These are phyloP conservation scores for Apogon hyalosoma DNA, from an alignment of 2,797 vertebrate species.

Conservation along the genomic window DNA sequence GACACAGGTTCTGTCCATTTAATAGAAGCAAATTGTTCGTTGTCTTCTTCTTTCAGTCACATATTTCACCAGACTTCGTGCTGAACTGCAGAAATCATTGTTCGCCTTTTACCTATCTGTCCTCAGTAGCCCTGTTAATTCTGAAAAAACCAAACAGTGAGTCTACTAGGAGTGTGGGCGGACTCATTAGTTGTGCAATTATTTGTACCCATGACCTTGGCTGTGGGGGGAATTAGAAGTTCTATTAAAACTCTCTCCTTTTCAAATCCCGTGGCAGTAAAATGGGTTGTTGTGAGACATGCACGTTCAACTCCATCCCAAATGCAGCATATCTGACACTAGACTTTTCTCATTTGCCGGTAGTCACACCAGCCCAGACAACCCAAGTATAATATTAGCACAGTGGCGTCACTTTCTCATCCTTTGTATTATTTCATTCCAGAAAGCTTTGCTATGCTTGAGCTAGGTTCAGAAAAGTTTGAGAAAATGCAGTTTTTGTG, in stretches of 20 bases:
- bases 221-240: background rate
- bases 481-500: too few relatives aligned
- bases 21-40: background rate
- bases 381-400: slow-evolving; percentile 4
- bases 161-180: slow-evolving; percentile 30
- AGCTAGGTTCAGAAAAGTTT: too few relatives aligned
- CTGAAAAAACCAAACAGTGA: slow-evolving; percentile 13
- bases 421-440: too few relatives aligned
- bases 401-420: background rate
- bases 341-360: slow-evolving; percentile 4
- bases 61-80: background rate
- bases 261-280: slow-evolving; percentile 7
- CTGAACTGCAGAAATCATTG: background rate
- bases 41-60: background rate
- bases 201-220: slow-evolving; percentile 44
- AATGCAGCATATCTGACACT: background rate
- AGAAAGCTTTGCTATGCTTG: too few relatives aligned
- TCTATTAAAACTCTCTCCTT: slow-evolving; percentile 26
- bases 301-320: background rate
- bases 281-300: background rate
- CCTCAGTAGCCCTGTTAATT: background rate
- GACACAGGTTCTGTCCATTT: background rate
- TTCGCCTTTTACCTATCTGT: background rate
- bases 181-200: slow-evolving; percentile 50
- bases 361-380: slow-evolving; percentile 6